Percentiles rank a stretch among this genome's conserved stretches.
Conservation (phyloP, 2,797 vertebrate genomes). For the Xenops minutus region DNA sequence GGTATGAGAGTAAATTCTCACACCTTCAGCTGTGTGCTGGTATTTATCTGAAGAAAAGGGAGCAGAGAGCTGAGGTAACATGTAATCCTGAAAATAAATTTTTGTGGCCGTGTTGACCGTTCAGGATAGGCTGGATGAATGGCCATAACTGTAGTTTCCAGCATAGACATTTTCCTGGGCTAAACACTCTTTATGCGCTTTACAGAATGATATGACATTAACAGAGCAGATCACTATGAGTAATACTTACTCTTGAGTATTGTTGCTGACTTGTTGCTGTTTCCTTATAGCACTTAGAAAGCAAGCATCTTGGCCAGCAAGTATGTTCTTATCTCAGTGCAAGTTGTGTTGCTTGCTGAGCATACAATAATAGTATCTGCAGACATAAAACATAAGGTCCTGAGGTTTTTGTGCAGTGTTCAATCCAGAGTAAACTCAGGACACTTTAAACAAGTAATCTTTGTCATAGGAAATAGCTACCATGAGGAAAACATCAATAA, state of each 20-base stretch:
- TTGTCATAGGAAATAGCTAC: neutral
- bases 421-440: neutral
- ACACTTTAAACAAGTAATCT: neutral
- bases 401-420: neutral
- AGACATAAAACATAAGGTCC: neutral
- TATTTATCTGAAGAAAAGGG: neutral
- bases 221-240: neutral
- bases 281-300: neutral
- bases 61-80: neutral
- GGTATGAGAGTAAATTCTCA: neutral
- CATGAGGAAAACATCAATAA: neutral
- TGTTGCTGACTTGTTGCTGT: neutral
- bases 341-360: neutral
- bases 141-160: neutral
- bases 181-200: accelerated
- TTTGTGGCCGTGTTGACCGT: neutral
- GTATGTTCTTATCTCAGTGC: neutral
- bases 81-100: neutral
- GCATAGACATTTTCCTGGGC: neutral
- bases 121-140: neutral
- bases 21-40: neutral
- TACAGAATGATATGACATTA: neutral
- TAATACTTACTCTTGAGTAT: neutral
- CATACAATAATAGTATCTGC: neutral
- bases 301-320: neutral